Evolutionary conservation across 2,797 vertebrate genomes (phyloP), one percentile per base, ranked within the genome.

Genomic region (Chaenodraco wilsoni): DNA sequence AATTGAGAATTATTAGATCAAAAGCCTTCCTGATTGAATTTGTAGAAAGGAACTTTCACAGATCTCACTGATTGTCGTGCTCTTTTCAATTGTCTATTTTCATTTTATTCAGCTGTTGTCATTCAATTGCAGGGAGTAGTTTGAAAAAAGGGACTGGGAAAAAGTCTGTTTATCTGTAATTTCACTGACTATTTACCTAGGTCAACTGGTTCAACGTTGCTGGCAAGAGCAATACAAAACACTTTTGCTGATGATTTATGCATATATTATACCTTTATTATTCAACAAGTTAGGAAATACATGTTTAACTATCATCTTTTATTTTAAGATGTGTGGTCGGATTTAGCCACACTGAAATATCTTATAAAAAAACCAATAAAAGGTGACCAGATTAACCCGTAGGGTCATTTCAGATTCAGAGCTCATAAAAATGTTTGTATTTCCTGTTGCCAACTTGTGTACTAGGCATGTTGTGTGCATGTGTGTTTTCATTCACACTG

Each of bases 1-100:
- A 85, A 63, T 80, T 40, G 65, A 85, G 27, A 76, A 80, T 69
- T 83, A 84, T 84, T 75, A 50, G 69, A 84, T 75, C n/a, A 73
- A 17, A 81, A 66, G 49, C 81, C 85, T 79, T 59, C 21, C 54
- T 78, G 62, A 84, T 80, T 74, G 27, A 68, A 82, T 85, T 72
- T 76, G 55, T 27, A 5, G 14, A 58, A 69, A 68, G 10, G 50
- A 60, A 59, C 60, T 78, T 72, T 71, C 4, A 60, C 48, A 80
- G 65, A 73, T 81, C 27, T 61, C 27, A 5, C 45, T 68, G 54
- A 69, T 82, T 63, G 69, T 13, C 37, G 7, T 41, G 57, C 40
- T 33, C 17, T 61, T 62, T 76, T 65, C 40, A 33, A 48, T 57
- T 61, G 62, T 58, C 54, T 45, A 2, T 74, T 82, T 77, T 62